phyloP scores from a whole-genome alignment of 2,888 invertebrate species.

The Tenthredo scrophulariae region DNA sequence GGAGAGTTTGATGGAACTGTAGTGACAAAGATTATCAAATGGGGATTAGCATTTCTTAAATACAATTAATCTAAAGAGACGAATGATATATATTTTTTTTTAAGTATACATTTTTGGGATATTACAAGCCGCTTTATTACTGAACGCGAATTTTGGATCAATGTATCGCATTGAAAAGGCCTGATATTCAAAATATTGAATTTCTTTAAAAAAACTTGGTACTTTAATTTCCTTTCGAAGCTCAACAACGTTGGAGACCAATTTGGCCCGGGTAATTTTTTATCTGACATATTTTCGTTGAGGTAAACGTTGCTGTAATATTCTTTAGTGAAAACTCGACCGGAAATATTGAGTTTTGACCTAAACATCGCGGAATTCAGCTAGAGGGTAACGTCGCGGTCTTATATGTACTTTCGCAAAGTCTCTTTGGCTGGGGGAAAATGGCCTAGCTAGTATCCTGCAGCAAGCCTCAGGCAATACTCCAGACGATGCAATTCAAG shows the following conservation, averaged over 20 bases:
- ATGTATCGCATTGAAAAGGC: neutral
- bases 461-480: conserved; percentile 11
- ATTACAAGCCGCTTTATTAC: neutral
- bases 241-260: neutral
- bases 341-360: conserved; percentile 24
- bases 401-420: neutral
- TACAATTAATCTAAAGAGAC: neutral
- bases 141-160: neutral
- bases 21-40: conserved; percentile 62
- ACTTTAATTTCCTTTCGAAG: neutral
- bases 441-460: conserved; percentile 19
- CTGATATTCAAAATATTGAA: neutral
- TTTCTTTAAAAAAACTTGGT: neutral
- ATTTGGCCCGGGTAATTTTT: neutral
- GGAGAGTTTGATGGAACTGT: conserved; percentile 94
- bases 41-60: neutral
- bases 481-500: conserved; percentile 29
- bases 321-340: neutral
- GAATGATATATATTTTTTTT: neutral
- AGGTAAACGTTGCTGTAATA: neutral
- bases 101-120: no score
- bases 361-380: conserved; percentile 29
- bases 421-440: neutral
- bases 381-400: conserved; percentile 32
- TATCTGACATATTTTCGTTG: conserved; percentile 6